Evolutionary conservation across 64 coral and sea anemone species (phyloP).

Genomic region (Montipora capricornis): DNA sequence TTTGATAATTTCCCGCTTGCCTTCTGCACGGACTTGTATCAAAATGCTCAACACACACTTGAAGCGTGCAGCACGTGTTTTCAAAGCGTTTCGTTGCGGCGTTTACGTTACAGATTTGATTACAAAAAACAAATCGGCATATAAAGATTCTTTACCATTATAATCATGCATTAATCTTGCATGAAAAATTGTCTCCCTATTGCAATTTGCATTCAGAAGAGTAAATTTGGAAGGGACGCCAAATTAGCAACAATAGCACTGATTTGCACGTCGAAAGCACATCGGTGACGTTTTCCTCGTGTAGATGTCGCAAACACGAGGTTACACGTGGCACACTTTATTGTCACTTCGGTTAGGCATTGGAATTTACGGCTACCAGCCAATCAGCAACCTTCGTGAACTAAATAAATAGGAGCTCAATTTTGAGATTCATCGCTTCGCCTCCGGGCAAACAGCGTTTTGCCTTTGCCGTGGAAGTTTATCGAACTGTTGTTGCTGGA

Average conservation of each 20-base stretch:
- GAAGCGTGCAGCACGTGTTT: too few relatives aligned
- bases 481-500: background rate
- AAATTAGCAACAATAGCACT: background rate
- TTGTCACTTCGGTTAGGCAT: background rate
- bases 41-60: too few relatives aligned
- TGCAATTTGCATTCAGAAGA: too few relatives aligned
- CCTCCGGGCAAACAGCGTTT: background rate
- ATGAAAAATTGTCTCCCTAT: too few relatives aligned
- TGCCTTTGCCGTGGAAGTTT: background rate
- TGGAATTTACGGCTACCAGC: background rate
- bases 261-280: background rate
- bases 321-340: background rate
- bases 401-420: background rate
- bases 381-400: background rate
- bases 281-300: background rate
- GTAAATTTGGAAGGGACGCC: background rate
- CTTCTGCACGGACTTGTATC: too few relatives aligned
- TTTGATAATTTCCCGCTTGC: too few relatives aligned
- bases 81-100: too few relatives aligned
- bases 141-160: too few relatives aligned
- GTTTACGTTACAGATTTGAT: too few relatives aligned
- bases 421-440: constrained; percentile 4
- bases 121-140: too few relatives aligned
- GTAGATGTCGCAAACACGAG: background rate
- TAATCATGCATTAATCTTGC: too few relatives aligned